A percentile compares a stretch with the other conserved stretches of the same genome.
Evolutionary conservation across 35 echinoderm and acorn worm species (phyloP).

Genomic region (Anneissia japonica): DNA sequence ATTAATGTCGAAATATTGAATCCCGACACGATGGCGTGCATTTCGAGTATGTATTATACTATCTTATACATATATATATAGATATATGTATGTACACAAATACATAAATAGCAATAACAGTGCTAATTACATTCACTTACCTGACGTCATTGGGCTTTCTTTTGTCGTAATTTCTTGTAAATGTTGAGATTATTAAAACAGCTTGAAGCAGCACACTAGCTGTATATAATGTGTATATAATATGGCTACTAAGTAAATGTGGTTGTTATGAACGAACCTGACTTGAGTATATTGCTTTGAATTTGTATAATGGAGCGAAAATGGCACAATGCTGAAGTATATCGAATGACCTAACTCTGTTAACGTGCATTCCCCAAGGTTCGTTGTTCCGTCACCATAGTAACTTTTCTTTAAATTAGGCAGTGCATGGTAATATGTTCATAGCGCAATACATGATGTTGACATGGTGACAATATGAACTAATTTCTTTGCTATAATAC

Average conservation of each 20-base stretch:
- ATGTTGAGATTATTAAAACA: background rate
- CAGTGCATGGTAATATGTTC: background rate
- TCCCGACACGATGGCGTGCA: no score
- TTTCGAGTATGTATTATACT: no score
- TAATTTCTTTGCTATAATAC: no score
- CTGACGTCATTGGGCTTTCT: background rate
- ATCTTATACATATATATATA: no score
- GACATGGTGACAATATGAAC: no score
- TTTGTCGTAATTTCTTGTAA: background rate
- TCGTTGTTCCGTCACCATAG: background rate
- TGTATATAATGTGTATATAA: no score
- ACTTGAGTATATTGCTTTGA: background rate
- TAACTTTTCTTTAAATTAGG: background rate
- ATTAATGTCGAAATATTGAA: no score
- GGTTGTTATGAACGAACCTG: background rate
- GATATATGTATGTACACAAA: no score
- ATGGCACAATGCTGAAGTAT: background rate
- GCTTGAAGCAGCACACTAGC: background rate
- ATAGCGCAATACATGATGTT: no score
- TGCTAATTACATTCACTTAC: no score
- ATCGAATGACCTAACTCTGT: background rate
- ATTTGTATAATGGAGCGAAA: background rate
- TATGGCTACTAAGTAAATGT: background rate
- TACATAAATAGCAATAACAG: no score
- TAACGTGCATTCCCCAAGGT: background rate